Evolutionary conservation across 2,113 vertebrate genomes (phyloP), one percentile per base, ranked within the genome.

Genomic region (Indri indri): DNA sequence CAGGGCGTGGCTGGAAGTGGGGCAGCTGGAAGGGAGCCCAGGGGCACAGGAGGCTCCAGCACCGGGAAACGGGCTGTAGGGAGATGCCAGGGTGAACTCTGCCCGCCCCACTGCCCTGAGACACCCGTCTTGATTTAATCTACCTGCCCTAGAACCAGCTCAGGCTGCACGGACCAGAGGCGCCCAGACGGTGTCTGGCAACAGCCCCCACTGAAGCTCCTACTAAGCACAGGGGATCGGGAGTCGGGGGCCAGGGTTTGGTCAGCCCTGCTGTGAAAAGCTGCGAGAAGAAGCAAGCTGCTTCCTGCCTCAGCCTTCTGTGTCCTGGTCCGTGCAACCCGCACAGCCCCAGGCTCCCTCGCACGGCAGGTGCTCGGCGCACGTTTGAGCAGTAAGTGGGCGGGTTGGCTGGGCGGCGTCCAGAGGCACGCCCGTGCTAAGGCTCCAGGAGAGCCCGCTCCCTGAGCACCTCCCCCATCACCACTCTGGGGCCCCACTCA

Each of bases 361-460:
- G 4, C 20, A 57, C 3, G 57, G 40, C 13, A 27, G 77, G 20
- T 12, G 16, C 13, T 37, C 16, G 6, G 6, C 3, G 25, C 5
- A 27, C 0, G 4, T 2, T 7, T 18, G 3, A 50, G 71, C 37
- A 74, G 34, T 9, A 30, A 2, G 7, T 5, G 27, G 30, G 47
- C 1, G 32, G 42, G 30, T 32, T 84, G 23, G 37, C 47, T 17
- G 54, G 8, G 27, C 14, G 47, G 50, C n/a, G 16, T 70, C 83
- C 37, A 12, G 32, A 68, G 63, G 32, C 45, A 10, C 0, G 1
- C 9, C 30, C 57, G 5, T 30, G 12, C 30, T n/a, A 30, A 22
- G 3, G 2, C 37, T 65, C 68, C 22, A 22, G 70, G 34, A 45
- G 30, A 71, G 5, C 23, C 23, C 12, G 37, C 37, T 71, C 30